Conservation (phyloP, 1,140 invertebrate species). For the Myzus persicae region DNA sequence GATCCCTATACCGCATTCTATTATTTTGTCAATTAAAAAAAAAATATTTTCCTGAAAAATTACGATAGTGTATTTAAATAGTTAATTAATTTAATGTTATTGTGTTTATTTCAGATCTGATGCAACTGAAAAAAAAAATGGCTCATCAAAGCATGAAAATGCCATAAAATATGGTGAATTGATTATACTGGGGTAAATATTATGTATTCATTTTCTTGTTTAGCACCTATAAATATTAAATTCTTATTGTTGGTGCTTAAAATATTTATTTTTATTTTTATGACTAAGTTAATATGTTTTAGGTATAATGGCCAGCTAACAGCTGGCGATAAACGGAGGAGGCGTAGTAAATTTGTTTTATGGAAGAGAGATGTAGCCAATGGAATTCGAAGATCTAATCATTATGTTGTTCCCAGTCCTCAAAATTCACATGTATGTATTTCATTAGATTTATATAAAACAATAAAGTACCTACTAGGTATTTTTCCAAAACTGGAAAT, state of each 20-base stretch:
- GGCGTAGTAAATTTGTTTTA: slow-evolving; percentile 92
- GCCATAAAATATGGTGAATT: slow-evolving; percentile 90
- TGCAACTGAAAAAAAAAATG: slow-evolving; percentile 13
- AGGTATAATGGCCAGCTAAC: slow-evolving; percentile 96
- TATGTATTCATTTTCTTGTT: not conserved
- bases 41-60: no score
- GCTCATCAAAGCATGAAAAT: slow-evolving; percentile 68
- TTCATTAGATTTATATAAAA: slow-evolving; percentile 18
- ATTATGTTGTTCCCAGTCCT: slow-evolving; percentile 94
- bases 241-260: not conserved
- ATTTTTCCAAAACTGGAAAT: not conserved
- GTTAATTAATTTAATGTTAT: not conserved
- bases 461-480: not conserved
- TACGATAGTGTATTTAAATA: no score
- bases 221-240: not conserved
- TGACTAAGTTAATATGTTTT: slow-evolving; percentile 60
- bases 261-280: not conserved
- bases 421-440: slow-evolving; percentile 71
- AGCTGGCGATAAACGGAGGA: slow-evolving; percentile 84
- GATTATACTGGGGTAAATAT: slow-evolving; percentile 87
- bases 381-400: slow-evolving; percentile 92
- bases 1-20: no score
- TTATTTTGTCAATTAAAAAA: no score
- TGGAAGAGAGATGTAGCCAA: slow-evolving; percentile 84
- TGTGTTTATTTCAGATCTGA: slow-evolving; percentile 54